phyloP scores from a whole-genome alignment of 2,888 invertebrate species.

The Chaetogeoica ovagalla region DNA sequence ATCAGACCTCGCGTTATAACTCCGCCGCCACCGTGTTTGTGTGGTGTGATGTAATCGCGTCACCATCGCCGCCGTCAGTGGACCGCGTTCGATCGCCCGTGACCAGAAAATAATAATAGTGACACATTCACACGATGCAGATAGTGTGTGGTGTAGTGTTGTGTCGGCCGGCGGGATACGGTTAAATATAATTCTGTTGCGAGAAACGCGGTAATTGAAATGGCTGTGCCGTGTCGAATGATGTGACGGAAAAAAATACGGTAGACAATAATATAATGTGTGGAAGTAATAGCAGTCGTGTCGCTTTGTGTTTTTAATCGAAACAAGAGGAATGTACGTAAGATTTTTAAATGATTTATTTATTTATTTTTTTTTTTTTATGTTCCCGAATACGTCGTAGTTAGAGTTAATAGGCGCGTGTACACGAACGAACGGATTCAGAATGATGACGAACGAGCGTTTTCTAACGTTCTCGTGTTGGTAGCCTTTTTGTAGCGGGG shows the following conservation, averaged over 20 bases:
- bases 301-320: not conserved
- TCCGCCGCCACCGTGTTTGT: no score
- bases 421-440: no score
- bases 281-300: not conserved
- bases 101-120: not conserved
- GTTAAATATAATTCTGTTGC: constrained; percentile 23
- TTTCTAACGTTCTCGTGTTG: no score
- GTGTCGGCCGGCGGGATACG: not conserved
- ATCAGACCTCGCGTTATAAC: no score
- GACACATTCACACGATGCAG: not conserved
- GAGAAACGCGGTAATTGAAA: constrained; percentile 14
- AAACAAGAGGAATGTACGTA: not conserved
- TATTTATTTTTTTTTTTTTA: no score
- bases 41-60: no score
- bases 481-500: no score
- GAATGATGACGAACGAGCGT: no score
- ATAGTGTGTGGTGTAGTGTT: not conserved
- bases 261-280: not conserved
- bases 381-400: no score
- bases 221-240: not conserved
- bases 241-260: no score
- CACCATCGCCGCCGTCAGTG: no score
- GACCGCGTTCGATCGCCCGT: not conserved
- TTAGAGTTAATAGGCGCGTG: no score
- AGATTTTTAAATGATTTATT: not conserved